phyloP scores from a whole-genome alignment of 2,797 vertebrate species.

The Tympanoctomys barrerae region DNA sequence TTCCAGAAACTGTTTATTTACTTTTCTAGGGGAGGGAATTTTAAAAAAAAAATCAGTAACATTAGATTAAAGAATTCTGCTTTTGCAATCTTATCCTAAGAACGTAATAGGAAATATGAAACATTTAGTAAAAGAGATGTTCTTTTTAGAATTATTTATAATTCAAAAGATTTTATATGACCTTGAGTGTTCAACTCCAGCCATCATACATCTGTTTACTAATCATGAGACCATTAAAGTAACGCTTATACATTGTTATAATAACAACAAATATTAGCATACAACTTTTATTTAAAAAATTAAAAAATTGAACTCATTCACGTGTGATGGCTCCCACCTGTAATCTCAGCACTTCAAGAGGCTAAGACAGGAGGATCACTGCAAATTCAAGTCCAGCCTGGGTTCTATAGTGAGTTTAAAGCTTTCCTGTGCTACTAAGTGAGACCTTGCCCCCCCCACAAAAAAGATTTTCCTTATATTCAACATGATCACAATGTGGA shows the following conservation, averaged over 20 bases:
- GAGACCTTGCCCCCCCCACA: neutral
- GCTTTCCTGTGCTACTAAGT: neutral
- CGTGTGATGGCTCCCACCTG: neutral
- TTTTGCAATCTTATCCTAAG: constrained; percentile 29
- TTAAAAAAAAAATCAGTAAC: constrained; percentile 25
- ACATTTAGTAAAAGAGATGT: neutral
- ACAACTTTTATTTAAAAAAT: neutral
- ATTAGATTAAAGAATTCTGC: constrained; percentile 33
- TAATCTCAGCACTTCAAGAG: neutral
- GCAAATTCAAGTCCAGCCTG: neutral
- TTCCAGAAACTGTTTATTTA: constrained; percentile 24
- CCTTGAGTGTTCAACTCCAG: constrained; percentile 59
- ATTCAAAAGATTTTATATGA: neutral
- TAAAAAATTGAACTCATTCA: neutral
- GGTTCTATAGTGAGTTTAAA: neutral
- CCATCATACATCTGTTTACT: constrained; percentile 15
- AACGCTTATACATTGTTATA: constrained; percentile 1
- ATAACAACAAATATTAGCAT: constrained; percentile 15
- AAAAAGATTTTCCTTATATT: neutral
- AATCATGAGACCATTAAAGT: constrained; percentile 20
- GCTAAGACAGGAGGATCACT: neutral
- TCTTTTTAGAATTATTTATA: constrained; percentile 32
- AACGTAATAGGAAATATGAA: neutral
- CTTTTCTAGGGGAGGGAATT: neutral
- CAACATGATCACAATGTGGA: neutral